phyloP scores from a whole-genome alignment of 2,113 vertebrate genomes.

The Gymnarchus niloticus region DNA sequence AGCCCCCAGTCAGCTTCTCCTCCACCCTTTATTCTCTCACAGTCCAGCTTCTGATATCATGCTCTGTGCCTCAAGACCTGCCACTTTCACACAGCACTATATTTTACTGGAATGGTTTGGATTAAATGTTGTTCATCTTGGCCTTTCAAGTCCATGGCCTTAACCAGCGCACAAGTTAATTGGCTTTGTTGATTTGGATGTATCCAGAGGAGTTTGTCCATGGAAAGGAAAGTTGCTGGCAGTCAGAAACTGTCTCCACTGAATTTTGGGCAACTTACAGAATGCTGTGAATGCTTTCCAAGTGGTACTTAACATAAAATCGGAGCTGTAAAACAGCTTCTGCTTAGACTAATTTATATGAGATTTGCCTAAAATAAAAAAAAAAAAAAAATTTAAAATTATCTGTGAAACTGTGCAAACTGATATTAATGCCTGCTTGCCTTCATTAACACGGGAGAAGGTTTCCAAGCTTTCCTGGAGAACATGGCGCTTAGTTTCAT shows the following conservation, averaged over 20 bases:
- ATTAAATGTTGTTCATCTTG: background rate
- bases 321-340: background rate
- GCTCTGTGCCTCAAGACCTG: background rate
- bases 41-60: background rate
- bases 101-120: background rate
- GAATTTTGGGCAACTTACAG: background rate
- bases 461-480: background rate
- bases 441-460: background rate
- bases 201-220: background rate
- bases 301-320: background rate
- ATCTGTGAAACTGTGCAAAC: background rate
- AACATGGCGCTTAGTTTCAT: background rate
- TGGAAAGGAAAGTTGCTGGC: background rate
- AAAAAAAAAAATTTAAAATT: background rate
- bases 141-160: background rate
- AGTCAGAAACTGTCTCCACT: too few species aligned
- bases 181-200: background rate
- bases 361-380: background rate
- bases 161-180: background rate
- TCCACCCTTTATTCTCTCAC: background rate
- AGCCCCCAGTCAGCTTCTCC: constrained; percentile 16
- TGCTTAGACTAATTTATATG: background rate
- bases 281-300: background rate
- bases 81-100: background rate
- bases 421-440: background rate